A percentile compares a stretch with the other conserved stretches of the same genome.
Conservation (phyloP, 2,888 invertebrate genomes). For the Callinectes sapidus region DNA sequence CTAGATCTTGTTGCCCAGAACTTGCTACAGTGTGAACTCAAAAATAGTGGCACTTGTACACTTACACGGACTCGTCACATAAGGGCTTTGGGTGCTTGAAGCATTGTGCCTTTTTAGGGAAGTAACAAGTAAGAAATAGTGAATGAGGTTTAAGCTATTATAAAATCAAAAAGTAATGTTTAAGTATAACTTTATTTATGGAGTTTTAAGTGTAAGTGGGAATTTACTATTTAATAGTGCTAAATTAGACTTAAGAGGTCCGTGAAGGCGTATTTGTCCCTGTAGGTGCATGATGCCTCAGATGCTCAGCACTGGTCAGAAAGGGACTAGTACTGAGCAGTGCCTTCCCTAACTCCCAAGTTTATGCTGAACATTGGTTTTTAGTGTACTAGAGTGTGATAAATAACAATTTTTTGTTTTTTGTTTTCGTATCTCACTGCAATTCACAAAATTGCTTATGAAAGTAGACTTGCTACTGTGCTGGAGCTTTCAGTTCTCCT, state of each 20-base stretch:
- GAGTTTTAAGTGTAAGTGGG: neutral
- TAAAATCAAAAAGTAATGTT: neutral
- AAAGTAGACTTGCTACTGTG: slow-evolving; percentile 60
- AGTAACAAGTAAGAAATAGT: neutral
- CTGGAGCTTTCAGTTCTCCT: slow-evolving; percentile 54
- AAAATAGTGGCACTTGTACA: slow-evolving; percentile 56
- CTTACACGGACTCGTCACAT: slow-evolving; percentile 55
- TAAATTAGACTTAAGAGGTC: slow-evolving; percentile 43
- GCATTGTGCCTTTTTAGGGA: slow-evolving; percentile 1
- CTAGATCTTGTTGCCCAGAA: slow-evolving; percentile 58
- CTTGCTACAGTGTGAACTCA: slow-evolving; percentile 45
- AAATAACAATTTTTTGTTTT: slow-evolving; percentile 22
- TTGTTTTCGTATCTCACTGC: neutral
- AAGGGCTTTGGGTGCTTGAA: slow-evolving; percentile 19
- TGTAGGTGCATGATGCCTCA: slow-evolving; percentile 64
- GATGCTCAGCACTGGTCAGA: slow-evolving; percentile 46
- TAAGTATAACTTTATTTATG: neutral
- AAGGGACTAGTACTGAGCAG: slow-evolving; percentile 53
- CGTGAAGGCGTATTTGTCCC: slow-evolving; percentile 62
- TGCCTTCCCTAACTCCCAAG: slow-evolving; percentile 50
- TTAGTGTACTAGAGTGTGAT: slow-evolving; percentile 51
- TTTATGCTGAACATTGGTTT: slow-evolving; percentile 46
- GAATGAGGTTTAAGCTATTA: neutral
- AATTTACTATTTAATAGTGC: neutral
- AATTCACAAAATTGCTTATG: slow-evolving; percentile 52